Conservation (phyloP, 2,797 vertebrate species). For the Eptatretus atami region DNA sequence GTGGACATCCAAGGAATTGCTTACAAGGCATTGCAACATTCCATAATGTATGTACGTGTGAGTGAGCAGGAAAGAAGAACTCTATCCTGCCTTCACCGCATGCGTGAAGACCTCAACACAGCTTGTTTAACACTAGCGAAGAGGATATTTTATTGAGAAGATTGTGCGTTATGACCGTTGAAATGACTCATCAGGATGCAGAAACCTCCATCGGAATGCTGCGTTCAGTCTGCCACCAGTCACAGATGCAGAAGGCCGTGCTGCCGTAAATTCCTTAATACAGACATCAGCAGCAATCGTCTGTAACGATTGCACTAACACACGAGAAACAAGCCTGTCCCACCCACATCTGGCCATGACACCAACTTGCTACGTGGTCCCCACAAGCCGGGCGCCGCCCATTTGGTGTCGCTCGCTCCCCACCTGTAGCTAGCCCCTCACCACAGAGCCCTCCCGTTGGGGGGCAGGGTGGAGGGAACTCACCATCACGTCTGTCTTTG, state of each 20-base stretch:
- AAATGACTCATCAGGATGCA: conserved; percentile 4
- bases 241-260: neutral
- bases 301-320: conserved; percentile 1
- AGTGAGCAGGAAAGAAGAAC: conserved; percentile 3
- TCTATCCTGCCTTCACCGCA: conserved; percentile 1
- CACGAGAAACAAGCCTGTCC: neutral
- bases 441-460: too few relatives aligned
- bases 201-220: neutral
- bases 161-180: conserved; percentile 3
- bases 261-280: conserved; percentile 3
- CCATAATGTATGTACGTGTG: too few relatives aligned
- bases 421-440: too few relatives aligned
- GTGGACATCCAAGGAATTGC: too few relatives aligned
- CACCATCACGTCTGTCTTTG: too few relatives aligned
- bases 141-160: neutral
- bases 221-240: neutral
- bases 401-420: too few relatives aligned
- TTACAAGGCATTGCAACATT: too few relatives aligned
- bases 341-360: too few relatives aligned
- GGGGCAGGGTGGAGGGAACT: too few relatives aligned
- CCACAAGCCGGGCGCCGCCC: too few relatives aligned
- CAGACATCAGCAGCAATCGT: neutral
- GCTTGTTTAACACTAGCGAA: conserved; percentile 1
- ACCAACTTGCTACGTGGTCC: too few relatives aligned
- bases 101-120: conserved; percentile 1